Evolutionary conservation across 2,888 invertebrate genomes (phyloP).

Genomic region (Drosophila atroscutellata): DNA sequence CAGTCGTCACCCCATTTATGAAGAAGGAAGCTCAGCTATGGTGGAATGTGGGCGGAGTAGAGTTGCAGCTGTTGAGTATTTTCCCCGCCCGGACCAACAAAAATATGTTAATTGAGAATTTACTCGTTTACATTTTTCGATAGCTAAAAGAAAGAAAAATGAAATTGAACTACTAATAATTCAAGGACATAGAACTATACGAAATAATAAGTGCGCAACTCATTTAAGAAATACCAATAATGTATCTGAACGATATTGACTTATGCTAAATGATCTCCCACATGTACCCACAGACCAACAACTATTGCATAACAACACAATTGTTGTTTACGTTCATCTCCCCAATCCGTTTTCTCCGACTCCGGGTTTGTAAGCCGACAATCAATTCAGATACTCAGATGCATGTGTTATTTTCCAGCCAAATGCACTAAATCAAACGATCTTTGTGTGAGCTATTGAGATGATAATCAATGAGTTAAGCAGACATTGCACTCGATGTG

Average conservation of each 20-base stretch:
- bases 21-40: neutral
- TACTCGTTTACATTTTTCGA: neutral
- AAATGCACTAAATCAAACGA: conserved; percentile 72
- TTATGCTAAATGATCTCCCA: neutral
- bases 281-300: neutral
- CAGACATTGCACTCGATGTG: conserved; percentile 49
- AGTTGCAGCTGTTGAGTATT: neutral
- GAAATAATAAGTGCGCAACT: neutral
- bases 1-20: conserved; percentile 4
- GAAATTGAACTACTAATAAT: neutral
- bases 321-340: conserved; percentile 19
- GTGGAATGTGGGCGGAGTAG: neutral
- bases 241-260: neutral
- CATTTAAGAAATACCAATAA: neutral
- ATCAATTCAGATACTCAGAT: conserved; percentile 11
- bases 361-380: conserved; percentile 12
- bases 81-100: neutral
- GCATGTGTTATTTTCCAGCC: conserved; percentile 49
- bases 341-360: neutral
- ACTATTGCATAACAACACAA: conserved; percentile 7
- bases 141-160: neutral
- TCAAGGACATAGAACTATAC: neutral
- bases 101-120: neutral
- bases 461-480: conserved; percentile 65
- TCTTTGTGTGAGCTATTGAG: conserved; percentile 57